A percentile compares a stretch with the other conserved stretches of the same genome.
These are phyloP conservation scores for Coleophora deauratella DNA, from an alignment of 2,888 invertebrate species.

Conservation along the genomic window DNA sequence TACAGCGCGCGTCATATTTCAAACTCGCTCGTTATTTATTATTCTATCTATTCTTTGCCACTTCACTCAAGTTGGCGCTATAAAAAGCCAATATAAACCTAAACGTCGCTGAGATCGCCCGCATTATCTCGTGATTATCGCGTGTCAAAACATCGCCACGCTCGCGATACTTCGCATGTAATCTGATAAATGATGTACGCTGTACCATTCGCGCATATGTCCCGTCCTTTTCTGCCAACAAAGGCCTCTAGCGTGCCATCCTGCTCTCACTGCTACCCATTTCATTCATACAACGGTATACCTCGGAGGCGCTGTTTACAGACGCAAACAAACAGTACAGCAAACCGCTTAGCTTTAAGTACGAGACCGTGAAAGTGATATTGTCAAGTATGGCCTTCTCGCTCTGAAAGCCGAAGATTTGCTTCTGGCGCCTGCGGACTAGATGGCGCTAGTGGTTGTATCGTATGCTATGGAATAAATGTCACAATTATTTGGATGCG, in stretches of 20 bases:
- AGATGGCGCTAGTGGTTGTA: constrained; percentile 65
- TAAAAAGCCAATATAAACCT: constrained; percentile 73
- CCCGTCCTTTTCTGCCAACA: constrained; percentile 36
- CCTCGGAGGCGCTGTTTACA: constrained; percentile 71
- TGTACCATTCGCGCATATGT: constrained; percentile 60
- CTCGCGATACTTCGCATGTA: constrained; percentile 75
- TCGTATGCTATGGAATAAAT: constrained; percentile 48
- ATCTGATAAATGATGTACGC: constrained; percentile 76
- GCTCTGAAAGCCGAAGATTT: constrained; percentile 53
- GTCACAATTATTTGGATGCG: constrained; percentile 69
- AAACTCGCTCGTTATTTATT: constrained; percentile 40
- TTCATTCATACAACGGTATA: constrained; percentile 73
- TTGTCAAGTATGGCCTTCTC: constrained; percentile 65
- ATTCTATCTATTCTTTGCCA: constrained; percentile 48
- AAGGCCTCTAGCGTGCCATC: constrained; percentile 28
- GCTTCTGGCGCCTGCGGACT: constrained; percentile 33
- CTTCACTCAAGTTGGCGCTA: constrained; percentile 43
- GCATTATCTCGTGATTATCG: constrained; percentile 75
- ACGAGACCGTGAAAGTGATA: constrained; percentile 73
- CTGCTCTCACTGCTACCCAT: constrained; percentile 59
- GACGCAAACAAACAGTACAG: constrained; percentile 74
- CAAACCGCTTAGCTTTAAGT: constrained; percentile 74
- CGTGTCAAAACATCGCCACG: constrained; percentile 76
- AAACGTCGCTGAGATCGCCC: constrained; percentile 68
- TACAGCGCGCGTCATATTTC: constrained; percentile 37